These are phyloP conservation scores for Pardosa pseudoannulata DNA, from an alignment of 2,888 invertebrate species.

Conservation along the genomic window DNA sequence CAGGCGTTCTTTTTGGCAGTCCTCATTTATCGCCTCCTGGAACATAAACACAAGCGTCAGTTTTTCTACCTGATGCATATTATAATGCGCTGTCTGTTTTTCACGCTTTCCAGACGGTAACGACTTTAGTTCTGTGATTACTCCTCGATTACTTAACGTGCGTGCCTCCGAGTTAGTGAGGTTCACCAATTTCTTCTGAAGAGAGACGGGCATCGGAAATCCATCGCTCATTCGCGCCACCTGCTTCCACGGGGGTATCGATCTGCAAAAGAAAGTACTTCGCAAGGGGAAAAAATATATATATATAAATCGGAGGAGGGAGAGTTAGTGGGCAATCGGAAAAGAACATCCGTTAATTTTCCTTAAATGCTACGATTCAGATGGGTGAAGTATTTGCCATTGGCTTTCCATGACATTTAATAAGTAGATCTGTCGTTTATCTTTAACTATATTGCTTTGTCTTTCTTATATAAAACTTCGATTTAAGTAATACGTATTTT, in stretches of 20 bases:
- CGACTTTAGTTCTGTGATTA: background rate
- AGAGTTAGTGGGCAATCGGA: background rate
- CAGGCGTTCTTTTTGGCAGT: background rate
- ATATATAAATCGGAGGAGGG: background rate
- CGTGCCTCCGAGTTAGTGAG: background rate
- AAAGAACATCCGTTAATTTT: background rate
- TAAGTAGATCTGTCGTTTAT: too few species aligned
- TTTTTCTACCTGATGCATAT: background rate
- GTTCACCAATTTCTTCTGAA: background rate
- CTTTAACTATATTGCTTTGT: too few species aligned
- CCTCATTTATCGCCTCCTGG: background rate
- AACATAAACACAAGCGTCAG: background rate
- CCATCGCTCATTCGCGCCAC: conserved; percentile 64
- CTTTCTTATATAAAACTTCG: too few species aligned
- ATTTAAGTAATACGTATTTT: too few species aligned
- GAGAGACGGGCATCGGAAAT: conserved; percentile 57
- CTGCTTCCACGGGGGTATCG: conserved; percentile 44
- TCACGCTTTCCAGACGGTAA: background rate
- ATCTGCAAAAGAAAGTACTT: background rate
- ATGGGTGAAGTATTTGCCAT: background rate
- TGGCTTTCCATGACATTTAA: background rate
- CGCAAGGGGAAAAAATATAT: background rate
- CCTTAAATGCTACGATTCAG: background rate
- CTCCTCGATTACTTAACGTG: background rate
- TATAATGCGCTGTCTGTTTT: background rate